These are phyloP conservation scores for Chiridota heheva DNA, from an alignment of 35 echinoderm and acorn worm species.

Conservation along the genomic window DNA sequence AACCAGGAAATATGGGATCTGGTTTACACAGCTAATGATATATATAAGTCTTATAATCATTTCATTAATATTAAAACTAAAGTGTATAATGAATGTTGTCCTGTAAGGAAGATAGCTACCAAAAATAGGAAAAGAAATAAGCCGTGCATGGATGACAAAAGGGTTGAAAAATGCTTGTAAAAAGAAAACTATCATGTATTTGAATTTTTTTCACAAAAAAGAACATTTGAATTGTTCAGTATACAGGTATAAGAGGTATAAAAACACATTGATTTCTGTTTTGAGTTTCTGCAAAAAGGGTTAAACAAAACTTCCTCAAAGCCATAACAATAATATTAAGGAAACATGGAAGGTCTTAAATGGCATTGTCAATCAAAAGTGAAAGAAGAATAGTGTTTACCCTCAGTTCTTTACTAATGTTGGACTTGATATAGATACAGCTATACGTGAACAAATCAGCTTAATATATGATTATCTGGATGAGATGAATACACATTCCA, in stretches of 20 bases:
- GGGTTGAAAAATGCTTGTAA: neutral
- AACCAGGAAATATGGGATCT: neutral
- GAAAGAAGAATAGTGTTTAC: neutral
- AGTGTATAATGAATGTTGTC: conserved; percentile 16
- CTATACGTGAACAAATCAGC: neutral
- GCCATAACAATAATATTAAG: conserved; percentile 7
- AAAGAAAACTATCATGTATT: conserved; percentile 20
- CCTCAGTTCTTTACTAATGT: neutral
- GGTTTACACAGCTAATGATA: neutral
- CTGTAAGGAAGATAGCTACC: neutral
- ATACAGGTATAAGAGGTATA: conserved; percentile 5
- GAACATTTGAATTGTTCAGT: neutral
- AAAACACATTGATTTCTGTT: too few relatives aligned
- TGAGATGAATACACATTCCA: neutral
- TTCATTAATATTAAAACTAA: conserved; percentile 4
- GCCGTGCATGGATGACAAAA: conserved; percentile 24
- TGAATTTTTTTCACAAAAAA: neutral
- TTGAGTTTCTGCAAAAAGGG: conserved; percentile 18
- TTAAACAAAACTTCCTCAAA: neutral
- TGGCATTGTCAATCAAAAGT: neutral
- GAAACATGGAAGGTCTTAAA: conserved; percentile 38
- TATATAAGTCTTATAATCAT: neutral
- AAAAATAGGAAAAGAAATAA: conserved; percentile 8
- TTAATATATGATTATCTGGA: conserved; percentile 1
- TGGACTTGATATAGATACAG: too few relatives aligned